Conservation (phyloP, 2,113 vertebrate genomes). For the Psephotus haematonotus region DNA sequence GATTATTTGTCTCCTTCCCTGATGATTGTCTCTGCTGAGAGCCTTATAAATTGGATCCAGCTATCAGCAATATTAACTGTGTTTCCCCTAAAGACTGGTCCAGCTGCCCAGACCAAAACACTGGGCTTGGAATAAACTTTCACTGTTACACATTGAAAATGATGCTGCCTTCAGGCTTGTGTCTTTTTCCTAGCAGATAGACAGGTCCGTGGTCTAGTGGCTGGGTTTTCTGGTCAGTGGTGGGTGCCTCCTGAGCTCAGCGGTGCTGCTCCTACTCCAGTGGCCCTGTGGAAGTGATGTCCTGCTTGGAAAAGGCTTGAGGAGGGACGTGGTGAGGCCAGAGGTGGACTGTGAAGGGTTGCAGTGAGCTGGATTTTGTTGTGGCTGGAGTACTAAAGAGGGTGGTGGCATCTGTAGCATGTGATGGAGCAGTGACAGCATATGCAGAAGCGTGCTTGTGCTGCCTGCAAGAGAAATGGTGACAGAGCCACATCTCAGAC, state of each 20-base stretch:
- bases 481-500: neutral
- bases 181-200: neutral
- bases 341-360: neutral
- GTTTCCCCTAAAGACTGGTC: neutral
- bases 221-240: neutral
- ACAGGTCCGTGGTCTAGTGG: neutral
- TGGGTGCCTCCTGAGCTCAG: neutral
- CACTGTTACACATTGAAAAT: neutral
- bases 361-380: neutral
- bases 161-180: neutral
- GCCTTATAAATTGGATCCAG: constrained; percentile 74
- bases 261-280: fast-evolving
- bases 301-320: neutral
- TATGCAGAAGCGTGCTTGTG: fast-evolving
- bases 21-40: constrained; percentile 65
- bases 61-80: constrained; percentile 51
- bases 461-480: neutral
- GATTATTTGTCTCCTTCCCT: constrained; percentile 72
- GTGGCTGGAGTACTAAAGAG: neutral
- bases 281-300: neutral
- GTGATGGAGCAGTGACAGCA: fast-evolving
- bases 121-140: constrained; percentile 37
- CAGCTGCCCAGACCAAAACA: constrained; percentile 45
- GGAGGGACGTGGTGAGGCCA: neutral
- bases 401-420: neutral